These are phyloP conservation scores for Nasonovia ribisnigri DNA, from an alignment of 2,888 invertebrate genomes.

Conservation along the genomic window DNA sequence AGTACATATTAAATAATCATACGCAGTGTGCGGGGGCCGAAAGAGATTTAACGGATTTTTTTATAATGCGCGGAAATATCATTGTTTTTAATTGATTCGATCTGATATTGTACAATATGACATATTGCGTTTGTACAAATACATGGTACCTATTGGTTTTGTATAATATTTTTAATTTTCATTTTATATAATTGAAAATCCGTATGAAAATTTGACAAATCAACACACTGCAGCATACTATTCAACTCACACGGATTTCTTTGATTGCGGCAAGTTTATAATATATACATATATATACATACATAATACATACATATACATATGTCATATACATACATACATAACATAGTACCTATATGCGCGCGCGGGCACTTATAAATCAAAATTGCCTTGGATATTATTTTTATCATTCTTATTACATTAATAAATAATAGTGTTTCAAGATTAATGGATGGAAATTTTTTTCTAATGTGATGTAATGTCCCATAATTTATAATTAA, in stretches of 20 bases:
- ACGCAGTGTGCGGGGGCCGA: too few relatives aligned
- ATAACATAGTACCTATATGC: neutral
- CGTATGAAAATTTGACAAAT: neutral
- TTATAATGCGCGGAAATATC: neutral
- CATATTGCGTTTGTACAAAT: neutral
- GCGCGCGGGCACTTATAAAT: neutral
- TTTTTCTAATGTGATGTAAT: conserved; percentile 16
- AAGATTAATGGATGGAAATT: conserved; percentile 36
- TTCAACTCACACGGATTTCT: neutral
- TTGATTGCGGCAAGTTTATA: neutral
- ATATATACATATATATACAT: neutral
- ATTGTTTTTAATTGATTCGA: neutral
- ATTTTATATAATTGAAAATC: neutral
- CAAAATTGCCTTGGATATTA: conserved; percentile 35
- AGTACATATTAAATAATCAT: neutral
- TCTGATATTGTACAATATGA: neutral
- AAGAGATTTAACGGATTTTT: too few relatives aligned
- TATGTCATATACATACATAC: neutral
- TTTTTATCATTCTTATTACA: conserved; percentile 25
- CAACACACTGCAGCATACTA: neutral
- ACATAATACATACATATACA: neutral
- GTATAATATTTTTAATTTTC: neutral
- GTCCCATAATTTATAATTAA: conserved; percentile 50
- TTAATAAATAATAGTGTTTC: conserved; percentile 38
- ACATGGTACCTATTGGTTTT: neutral